Evolutionary conservation across 2,113 vertebrate species (phyloP).

Genomic region (Carassius auratus): DNA sequence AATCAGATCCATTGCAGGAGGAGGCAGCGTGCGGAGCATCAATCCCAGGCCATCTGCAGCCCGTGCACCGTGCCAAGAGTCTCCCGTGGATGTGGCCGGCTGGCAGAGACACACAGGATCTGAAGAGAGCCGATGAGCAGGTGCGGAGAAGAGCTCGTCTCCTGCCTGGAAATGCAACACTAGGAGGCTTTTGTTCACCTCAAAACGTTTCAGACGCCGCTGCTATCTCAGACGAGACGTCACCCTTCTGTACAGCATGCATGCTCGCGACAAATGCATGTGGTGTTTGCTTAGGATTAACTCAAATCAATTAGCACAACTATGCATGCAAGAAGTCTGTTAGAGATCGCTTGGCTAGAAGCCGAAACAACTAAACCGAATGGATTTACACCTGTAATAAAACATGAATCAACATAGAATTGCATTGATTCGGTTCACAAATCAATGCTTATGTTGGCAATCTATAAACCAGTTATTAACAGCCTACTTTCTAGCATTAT

Average conservation of each 20-base stretch:
- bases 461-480: no score
- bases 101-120: conserved; percentile 54
- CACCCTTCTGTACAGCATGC: not conserved
- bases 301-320: no score
- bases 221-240: not conserved
- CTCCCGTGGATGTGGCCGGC: conserved; percentile 52
- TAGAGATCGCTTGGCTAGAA: no score
- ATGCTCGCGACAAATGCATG: not conserved
- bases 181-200: conserved; percentile 22
- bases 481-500: no score
- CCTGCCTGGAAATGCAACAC: conserved; percentile 37
- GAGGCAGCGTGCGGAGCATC: conserved; percentile 51
- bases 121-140: conserved; percentile 48
- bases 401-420: no score
- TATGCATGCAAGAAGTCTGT: no score
- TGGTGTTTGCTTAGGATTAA: no score
- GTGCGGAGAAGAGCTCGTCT: conserved; percentile 46
- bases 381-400: no score
- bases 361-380: no score
- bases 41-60: conserved; percentile 58
- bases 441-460: no score
- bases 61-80: conserved; percentile 47
- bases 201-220: conserved; percentile 12
- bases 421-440: no score
- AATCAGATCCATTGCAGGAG: conserved; percentile 50